Base-by-base conservation (phyloP, 2,888 invertebrate species). In the Dasypogon diadema region DNA sequence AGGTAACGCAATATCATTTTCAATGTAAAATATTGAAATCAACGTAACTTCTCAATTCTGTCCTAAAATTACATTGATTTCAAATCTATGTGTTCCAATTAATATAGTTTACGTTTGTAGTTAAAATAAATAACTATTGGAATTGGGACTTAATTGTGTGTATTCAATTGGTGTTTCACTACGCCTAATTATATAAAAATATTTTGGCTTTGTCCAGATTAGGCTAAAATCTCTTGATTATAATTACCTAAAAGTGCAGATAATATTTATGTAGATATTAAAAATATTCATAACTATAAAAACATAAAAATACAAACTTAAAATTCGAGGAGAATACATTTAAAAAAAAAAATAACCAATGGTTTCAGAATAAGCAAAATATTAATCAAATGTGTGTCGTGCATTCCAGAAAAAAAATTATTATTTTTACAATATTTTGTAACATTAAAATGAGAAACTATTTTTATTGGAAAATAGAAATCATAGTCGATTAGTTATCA, bases 341-440 rank as follows among this genome's bases (percentile, higher is more conserved):
- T 58, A n/a, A n/a, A n/a, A n/a, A n/a, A n/a, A n/a, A 26, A 14
- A 26, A 30, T 58, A 30, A 58, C 58, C 14, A 58, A 58, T 34
- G 58, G 58, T 58, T 58, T 58, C 58, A 58, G 30, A 26, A 24
- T 34, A 58, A 58, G 34, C 34, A 58, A 58, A 56, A 30, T 30
- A 30, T 30, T 30, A 30, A 10, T 30, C 34, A 30, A 30, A 30
- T 5, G 10, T 30, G 10, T 30, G n/a, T 30, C 10, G 34, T 30
- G 34, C 10, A 30, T 30, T 30, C 5, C 5, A 30, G 1, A 10
- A 30, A 58, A 58, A 10, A 16, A 22, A 55, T 2, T 16, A 51
- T 30, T 58, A 58, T 58, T 58, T 58, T 58, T 34, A 58, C 58
- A 58, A 26, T 58, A 58, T 58, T 30, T 30, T 14, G 16, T 14